Base-by-base conservation (phyloP, 1,140 invertebrate species). In the Diorhabda sublineata region DNA sequence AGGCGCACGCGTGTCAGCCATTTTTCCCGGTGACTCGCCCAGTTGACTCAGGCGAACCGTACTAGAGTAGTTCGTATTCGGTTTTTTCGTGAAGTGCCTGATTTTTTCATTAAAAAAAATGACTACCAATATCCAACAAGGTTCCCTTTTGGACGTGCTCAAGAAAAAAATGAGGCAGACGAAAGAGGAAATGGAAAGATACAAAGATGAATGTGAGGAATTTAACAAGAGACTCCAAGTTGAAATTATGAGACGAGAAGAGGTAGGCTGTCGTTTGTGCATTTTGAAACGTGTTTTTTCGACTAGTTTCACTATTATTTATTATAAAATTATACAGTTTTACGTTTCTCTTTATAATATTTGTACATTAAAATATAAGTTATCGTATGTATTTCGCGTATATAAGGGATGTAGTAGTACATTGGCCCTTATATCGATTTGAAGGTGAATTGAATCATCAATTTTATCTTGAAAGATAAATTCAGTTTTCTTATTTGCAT, bases 111-210 rank as follows among this genome's bases (percentile, higher is more conserved):
- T 58, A n/a, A 5, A 26, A 57, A 74, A 76, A 81, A 94, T 94
- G 92, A 91, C 91, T 85, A 89, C 91, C 77, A 92, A 91, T 85
- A 88, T 92, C 84, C 90, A 89, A 80, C 90, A 92, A 84, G 92
- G 92, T 78, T 91, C 91, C 76, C 88, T 98, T 73, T 86, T 97
- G 79, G 95, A 97, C 85, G 94, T 97, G 76, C 88, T 99, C 74
- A 99, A 99, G 88, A 97, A 98, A 88, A 99, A 99, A 90, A 98
- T 99, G 97, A 89, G 94, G 76, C 93, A 96, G 82, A 94, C 97
- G 71, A 97, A 97, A 85, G 95, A 98, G 82, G 97, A 99, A 87
- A 93, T 96, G 90, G 96, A 98, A 82, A 92, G 94, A 83, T 95
- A 94, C 85, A 97, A 96, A 86, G 97, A 98, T 83, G 94, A 96